Percentiles rank a stretch among this genome's conserved stretches.
Conservation (phyloP, 1,140 invertebrate genomes). For the Schlechtendalia chinensis region DNA sequence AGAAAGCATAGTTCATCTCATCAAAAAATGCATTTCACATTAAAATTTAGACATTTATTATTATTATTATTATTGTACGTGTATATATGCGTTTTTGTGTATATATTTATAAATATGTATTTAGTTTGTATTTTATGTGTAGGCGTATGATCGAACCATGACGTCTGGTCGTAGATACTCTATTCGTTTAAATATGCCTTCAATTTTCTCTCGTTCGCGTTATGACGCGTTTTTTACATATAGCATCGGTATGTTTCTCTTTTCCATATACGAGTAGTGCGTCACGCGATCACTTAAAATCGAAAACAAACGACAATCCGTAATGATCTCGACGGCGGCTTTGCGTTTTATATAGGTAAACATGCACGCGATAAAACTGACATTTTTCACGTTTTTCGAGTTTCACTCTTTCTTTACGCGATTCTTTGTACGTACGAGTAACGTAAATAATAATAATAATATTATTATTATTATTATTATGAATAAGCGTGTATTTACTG, state of each 20-base stretch:
- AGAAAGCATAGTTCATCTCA: too few relatives aligned
- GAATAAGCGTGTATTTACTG: neutral
- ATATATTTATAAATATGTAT: too few relatives aligned
- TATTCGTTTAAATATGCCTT: neutral
- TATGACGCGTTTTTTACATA: neutral
- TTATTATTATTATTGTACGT: too few relatives aligned
- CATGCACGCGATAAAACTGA: neutral
- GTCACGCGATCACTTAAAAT: slow-evolving; percentile 3
- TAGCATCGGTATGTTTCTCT: neutral
- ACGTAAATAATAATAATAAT: neutral
- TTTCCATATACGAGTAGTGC: neutral
- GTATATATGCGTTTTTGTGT: too few relatives aligned
- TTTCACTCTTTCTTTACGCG: slow-evolving; percentile 25
- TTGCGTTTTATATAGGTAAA: neutral
- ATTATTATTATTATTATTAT: neutral
- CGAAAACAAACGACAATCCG: slow-evolving; percentile 33
- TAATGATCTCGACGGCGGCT: neutral
- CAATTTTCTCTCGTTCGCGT: slow-evolving; percentile 12
- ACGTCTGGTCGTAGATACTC: neutral
- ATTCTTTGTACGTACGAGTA: neutral
- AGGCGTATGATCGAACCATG: neutral
- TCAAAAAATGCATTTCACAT: too few relatives aligned
- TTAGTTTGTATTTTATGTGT: neutral
- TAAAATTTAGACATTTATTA: too few relatives aligned
- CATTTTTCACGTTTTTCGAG: neutral